These are phyloP conservation scores for Leptura quadrifasciata DNA, from an alignment of 2,888 invertebrate genomes.

Conservation along the genomic window DNA sequence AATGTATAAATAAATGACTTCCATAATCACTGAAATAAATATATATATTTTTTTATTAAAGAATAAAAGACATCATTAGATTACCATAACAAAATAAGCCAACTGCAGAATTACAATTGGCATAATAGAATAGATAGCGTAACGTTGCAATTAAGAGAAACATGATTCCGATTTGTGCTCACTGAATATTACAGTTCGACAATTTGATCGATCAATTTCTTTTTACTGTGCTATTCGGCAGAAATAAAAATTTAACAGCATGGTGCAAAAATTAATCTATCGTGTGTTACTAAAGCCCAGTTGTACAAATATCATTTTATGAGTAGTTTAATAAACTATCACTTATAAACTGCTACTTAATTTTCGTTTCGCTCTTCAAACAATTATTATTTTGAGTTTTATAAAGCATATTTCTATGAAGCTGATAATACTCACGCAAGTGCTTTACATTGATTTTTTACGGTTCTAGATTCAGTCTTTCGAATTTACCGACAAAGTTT, in stretches of 20 bases:
- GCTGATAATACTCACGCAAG: too few relatives aligned
- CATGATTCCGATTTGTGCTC: conserved; percentile 26
- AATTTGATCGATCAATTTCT: conserved; percentile 12
- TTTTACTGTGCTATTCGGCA: not conserved
- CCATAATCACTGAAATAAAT: not conserved
- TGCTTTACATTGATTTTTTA: too few relatives aligned
- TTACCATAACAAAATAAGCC: conserved; percentile 11
- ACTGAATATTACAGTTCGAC: conserved; percentile 12
- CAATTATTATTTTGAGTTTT: too few relatives aligned
- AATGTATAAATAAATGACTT: not conserved
- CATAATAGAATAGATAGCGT: conserved; percentile 11
- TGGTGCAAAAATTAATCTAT: too few relatives aligned
- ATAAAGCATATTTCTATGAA: too few relatives aligned
- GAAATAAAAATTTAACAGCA: not conserved
- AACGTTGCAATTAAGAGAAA: conserved; percentile 21
- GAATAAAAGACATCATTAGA: not conserved
- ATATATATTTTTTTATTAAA: not conserved
- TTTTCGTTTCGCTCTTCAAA: too few relatives aligned
- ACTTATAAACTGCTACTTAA: too few relatives aligned
- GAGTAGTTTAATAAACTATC: too few relatives aligned
- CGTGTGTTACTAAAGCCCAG: too few relatives aligned
- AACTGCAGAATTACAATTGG: conserved; percentile 14
- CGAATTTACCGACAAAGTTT: too few relatives aligned
- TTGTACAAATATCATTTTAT: too few relatives aligned
- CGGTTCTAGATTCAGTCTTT: too few relatives aligned